Base-by-base conservation (phyloP, 2,888 invertebrate species). In the Acleris cristana region DNA sequence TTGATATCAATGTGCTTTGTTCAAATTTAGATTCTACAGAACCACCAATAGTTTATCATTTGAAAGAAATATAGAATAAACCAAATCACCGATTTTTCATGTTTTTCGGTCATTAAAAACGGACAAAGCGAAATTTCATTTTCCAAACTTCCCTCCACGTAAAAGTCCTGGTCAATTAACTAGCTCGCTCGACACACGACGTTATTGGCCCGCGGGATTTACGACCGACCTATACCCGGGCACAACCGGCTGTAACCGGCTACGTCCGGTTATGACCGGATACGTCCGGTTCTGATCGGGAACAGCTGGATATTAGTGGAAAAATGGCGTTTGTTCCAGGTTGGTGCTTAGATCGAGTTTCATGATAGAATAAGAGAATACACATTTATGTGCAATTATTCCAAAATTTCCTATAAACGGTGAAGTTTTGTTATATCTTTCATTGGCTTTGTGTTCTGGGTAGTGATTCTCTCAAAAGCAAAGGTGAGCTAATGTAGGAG, bases 191-290 rank as follows among this genome's bases (percentile, higher is more conserved):
- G 21, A 52, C 34, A 40, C 76, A 75, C 73, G 75, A 70, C 83
- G 83, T 80, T 89, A 90, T 89, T 88, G 86, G 83, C 78, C 79
- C 83, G 83, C 80, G 83, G 81, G 87, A 88, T 89, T 89, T 86
- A 88, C 85, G 83, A 83, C 54, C 85, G 83, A 84, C 59, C 78
- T 75, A 77, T 79, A 80, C 69, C 67, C 70, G 62, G 72, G 65
- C 70, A 73, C 72, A 71, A 63, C 72, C 69, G 57, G 69, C 54
- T 64, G 69, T 71, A 73, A 75, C 85, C 73, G 82, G 82, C 45
- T 53, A 58, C 44, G 52, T 63, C 55, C 63, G 23, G 59, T 58
- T 48, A 79, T 81, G 83, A 74, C 85, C 73, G 82, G 82, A 53
- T 54, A 59, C 45, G 53, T 57, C 56, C 64, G 23, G 59, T 48